phyloP scores from a whole-genome alignment of 2,888 invertebrate genomes.

The Melanargia galathea region DNA sequence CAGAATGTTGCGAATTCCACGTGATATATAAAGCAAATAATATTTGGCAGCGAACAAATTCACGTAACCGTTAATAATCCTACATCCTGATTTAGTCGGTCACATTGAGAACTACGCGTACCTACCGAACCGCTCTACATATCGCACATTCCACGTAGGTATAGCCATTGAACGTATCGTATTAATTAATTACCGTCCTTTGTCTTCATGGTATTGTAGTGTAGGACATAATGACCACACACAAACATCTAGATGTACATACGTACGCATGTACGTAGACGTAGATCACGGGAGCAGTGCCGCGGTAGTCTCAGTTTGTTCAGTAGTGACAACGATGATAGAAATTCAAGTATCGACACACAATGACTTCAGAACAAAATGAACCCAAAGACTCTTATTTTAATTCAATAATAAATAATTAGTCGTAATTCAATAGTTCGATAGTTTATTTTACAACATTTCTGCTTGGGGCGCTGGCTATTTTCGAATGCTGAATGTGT shows the following conservation, averaged over 20 bases:
- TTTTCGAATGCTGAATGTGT: no score
- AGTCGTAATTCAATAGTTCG: no score
- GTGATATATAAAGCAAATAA: not conserved
- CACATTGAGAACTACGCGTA: constrained; percentile 35
- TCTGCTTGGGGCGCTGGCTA: no score
- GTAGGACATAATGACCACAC: constrained; percentile 41
- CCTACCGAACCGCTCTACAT: constrained; percentile 24
- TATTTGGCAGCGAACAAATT: constrained; percentile 2
- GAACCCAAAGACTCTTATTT: no score
- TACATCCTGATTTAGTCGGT: constrained; percentile 34
- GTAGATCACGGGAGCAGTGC: constrained; percentile 28
- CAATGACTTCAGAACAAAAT: no score
- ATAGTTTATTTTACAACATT: no score
- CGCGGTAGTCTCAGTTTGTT: no score
- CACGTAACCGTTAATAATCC: constrained; percentile 26
- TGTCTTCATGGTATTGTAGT: constrained; percentile 41
- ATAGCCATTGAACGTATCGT: constrained; percentile 41
- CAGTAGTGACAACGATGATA: no score
- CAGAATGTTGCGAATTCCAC: not conserved
- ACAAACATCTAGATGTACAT: constrained; percentile 5
- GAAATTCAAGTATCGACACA: no score
- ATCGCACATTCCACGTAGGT: constrained; percentile 42
- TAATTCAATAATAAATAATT: no score
- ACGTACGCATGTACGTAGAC: constrained; percentile 30
- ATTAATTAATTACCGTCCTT: constrained; percentile 45